Base-by-base conservation (phyloP, 35 echinoderm and acorn worm genomes). In the Hemicentrotus pulcherrimus region DNA sequence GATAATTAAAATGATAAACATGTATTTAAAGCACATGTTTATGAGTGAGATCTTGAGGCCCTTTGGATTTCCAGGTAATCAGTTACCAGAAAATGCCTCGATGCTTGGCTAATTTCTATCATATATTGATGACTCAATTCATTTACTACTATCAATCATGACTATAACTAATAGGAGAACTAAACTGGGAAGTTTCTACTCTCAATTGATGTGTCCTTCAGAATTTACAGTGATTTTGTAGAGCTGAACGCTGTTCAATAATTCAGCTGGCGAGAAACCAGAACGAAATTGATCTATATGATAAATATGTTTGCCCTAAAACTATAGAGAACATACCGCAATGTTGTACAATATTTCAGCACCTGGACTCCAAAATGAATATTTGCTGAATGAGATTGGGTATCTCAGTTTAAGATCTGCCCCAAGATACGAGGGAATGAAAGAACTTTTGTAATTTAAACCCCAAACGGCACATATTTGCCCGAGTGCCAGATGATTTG, bases 401-500 rank as follows among this genome's bases (percentile, higher is more conserved):
- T 78, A 78, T 78, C 65, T 78, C 65, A 78, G 19, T 78, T 78
- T 78, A 78, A 78, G 65, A 78, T 78, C 65, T 78, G 65, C 65
- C 24, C 22, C 65, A 5, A 78, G 65, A 78, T 78, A 28, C 19
- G 65, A 78, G 19, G 6, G 65, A 78, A 78, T 78, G 65, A 78
- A 78, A 28, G 65, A n/a, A 78, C 65, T 78, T 78, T n/a, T 78
- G 65, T 78, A 78, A 78, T 78, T 28, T 28, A 78, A 78, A 78
- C 65, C 65, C 65, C 65, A 22, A 78, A 28, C 65, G 65, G 65
- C 19, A 90, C 88, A 90, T 47, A 90, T 90, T 90, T 33, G 88
- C 32, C 32, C 32, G 46, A 90, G 88, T 90, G 88, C 46, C 88
- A 90, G 32, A 47, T 90, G 88, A 90, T 90, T 90, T 90, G 88